Evolutionary conservation across 2,888 invertebrate species (phyloP), one percentile per base, ranked within the genome.

Genomic region (Hipparchia sbordonii): DNA sequence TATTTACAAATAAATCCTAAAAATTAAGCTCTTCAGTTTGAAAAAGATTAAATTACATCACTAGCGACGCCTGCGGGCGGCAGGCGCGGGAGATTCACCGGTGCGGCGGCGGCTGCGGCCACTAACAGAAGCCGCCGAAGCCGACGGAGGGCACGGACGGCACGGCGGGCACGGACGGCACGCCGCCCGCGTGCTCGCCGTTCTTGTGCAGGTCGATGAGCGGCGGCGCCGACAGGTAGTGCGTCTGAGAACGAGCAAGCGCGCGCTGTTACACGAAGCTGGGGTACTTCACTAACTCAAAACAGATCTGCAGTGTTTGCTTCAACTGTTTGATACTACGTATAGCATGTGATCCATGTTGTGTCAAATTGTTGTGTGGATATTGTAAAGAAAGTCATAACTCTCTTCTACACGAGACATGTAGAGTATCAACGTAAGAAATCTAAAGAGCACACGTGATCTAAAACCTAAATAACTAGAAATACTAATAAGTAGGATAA

Each of bases 91-190:
- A 70, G 69, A 71, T 71, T 71, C 71, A 63, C 54, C 59, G 74
- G 66, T 62, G 68, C 13, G 67, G 70, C 62, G 51, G 56, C 51
- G 65, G 60, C 23, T 57, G 60, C 13, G 63, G 51, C 59, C 82
- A 85, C 91, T 93, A 94, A 85, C 94, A 94, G 89, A 92, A 94
- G 77, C 92, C 91, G 78, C 92, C 91, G 88, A 94, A 94, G 84
- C 93, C 93, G 77, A 92, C 93, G 78, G 90, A 89, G 74, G 92
- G 91, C 83, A 92, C 92, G 82, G 91, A 89, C 66, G 90, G 90
- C 81, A 89, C 89, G 78, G 89, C 72, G 75, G 92, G 87, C 84
- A 87, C 89, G 79, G 87, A 77, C 7, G 85, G 81, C 82, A 87
- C 87, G 73, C 80, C 85, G 74, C 79, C 83, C 75, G 85, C 74